Evolutionary conservation across 2,113 vertebrate species (phyloP), one percentile per base, ranked within the genome.

Genomic region (Ochotona princeps): DNA sequence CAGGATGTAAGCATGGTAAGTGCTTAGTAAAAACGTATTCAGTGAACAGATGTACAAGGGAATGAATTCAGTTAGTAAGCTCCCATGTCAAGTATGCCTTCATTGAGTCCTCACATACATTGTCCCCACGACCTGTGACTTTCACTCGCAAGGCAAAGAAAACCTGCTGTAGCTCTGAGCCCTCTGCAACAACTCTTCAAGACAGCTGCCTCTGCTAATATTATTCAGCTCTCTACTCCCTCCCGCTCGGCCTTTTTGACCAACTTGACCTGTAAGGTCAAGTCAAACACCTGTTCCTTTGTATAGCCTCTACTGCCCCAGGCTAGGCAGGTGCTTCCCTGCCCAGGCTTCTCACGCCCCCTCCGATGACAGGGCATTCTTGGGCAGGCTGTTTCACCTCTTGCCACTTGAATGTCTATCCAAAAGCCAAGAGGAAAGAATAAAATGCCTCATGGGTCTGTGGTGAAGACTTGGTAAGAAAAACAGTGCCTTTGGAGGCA

Each of bases 21-120:
- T 70, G 18, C 74, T 66, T 89, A 26, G 72, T 82, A 89, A 89
- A 85, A 82, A 76, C 74, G 12, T 91, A 38, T 38, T 78, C 44
- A 32, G 18, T 70, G 23, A 26, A 63, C 54, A 57, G 18, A 57
- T 57, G 54, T 13, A 17, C 54, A 57, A 61, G 65, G 54, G 60
- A 60, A 87, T 78, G 66, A 78, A 35, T 63, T 12, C 35, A 57
- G 18, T 30, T 44, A 44, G 38, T 44, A 44, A 44, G 38, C 38
- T 44, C 38, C 38, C 7, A 87, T 18, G 9, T 51, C 25, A n/a
- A 12, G 66, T 26, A 15, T 21, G 14, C 67, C 57, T 51, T 35
- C 66, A 63, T 76, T 76, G 67, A 67, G 30, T 75, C 25, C 6
- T 87, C 78, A 60, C 65, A 47, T 57, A 38, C 30, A 57, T 44